Evolutionary conservation across 2,113 vertebrate genomes (phyloP).

Genomic region (Rhegmatorhina hoffmannsi): DNA sequence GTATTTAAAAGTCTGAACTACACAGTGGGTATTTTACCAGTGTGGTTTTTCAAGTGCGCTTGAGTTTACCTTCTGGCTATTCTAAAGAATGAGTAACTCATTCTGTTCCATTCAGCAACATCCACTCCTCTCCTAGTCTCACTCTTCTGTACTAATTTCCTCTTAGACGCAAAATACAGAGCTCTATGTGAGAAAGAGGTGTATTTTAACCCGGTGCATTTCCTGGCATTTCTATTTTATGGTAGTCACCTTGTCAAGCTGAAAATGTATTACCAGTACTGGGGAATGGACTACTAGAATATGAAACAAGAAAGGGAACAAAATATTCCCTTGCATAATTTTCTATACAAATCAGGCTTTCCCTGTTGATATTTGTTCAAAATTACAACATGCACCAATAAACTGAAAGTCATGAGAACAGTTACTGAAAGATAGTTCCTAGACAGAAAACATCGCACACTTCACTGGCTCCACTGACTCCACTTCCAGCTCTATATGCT

Average conservation of each 20-base stretch:
- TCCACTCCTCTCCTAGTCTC: not conserved
- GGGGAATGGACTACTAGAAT: not conserved
- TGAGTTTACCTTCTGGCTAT: constrained; percentile 26
- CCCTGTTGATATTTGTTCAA: not conserved
- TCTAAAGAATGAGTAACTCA: constrained; percentile 12
- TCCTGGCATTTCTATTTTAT: not conserved
- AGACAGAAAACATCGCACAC: not conserved
- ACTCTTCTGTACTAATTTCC: not conserved
- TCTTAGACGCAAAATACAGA: not conserved
- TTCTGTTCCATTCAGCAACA: not conserved
- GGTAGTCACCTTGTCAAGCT: not conserved
- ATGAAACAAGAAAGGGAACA: not conserved
- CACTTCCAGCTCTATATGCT: not conserved
- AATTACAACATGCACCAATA: not conserved
- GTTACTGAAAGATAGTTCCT: not conserved
- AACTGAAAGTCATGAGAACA: not conserved
- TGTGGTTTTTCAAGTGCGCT: not conserved
- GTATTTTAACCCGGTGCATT: not conserved
- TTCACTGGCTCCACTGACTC: accelerated
- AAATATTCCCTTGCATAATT: not conserved
- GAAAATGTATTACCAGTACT: not conserved
- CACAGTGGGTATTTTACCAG: not conserved
- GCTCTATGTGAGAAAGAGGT: not conserved
- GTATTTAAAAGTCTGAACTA: not conserved
- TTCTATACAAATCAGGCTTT: not conserved